phyloP scores from a whole-genome alignment of 2,888 invertebrate species.

The Ornithoptera alexandrae region DNA sequence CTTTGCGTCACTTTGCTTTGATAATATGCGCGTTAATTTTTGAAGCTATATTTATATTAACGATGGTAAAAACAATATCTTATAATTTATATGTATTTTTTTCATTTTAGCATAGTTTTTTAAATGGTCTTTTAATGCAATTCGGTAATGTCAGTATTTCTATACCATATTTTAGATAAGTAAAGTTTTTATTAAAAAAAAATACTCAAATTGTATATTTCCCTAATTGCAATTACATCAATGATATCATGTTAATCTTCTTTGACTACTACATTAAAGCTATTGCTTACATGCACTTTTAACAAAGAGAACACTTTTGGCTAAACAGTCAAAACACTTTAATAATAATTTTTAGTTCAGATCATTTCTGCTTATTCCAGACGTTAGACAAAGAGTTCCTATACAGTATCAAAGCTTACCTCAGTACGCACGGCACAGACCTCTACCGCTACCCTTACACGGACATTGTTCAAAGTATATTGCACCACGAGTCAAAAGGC shows the following conservation, averaged over 20 bases:
- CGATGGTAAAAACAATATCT: background rate
- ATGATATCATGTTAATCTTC: too few relatives aligned
- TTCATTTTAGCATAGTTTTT: too few relatives aligned
- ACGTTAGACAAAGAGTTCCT: slow-evolving; percentile 70
- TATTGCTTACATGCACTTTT: too few relatives aligned
- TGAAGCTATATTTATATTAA: background rate
- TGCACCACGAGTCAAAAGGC: slow-evolving; percentile 82
- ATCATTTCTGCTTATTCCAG: slow-evolving; percentile 45
- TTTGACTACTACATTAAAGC: too few relatives aligned
- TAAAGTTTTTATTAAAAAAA: too few relatives aligned
- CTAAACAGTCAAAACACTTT: background rate
- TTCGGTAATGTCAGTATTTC: too few relatives aligned
- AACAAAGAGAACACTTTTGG: background rate
- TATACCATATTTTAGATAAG: too few relatives aligned
- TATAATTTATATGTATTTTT: too few relatives aligned
- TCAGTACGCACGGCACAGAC: slow-evolving; percentile 81
- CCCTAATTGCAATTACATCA: too few relatives aligned
- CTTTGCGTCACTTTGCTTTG: background rate
- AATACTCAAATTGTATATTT: too few relatives aligned
- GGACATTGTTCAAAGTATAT: slow-evolving; percentile 85
- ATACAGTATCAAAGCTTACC: slow-evolving; percentile 79
- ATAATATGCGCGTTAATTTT: background rate
- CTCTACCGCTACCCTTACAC: slow-evolving; percentile 81
- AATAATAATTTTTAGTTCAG: background rate
- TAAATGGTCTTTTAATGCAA: too few relatives aligned